phyloP scores from a whole-genome alignment of 2,888 invertebrate genomes.

The Nephrotoma appendiculata region DNA sequence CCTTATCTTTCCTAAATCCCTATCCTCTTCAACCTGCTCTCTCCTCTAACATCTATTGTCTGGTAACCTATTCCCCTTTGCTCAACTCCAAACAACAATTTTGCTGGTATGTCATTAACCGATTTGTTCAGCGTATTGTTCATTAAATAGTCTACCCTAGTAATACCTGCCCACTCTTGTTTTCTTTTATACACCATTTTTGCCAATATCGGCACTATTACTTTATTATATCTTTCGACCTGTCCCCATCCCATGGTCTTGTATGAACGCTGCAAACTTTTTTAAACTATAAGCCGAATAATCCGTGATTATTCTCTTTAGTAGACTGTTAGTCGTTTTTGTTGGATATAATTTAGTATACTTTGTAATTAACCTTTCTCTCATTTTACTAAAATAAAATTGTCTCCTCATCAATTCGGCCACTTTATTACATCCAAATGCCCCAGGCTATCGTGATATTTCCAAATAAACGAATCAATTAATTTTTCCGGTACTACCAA shows the following conservation, averaged over 20 bases:
- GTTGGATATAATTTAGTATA: neutral
- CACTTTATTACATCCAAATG: too few species aligned
- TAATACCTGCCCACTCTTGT: neutral
- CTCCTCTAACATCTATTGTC: neutral
- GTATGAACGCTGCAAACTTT: too few species aligned
- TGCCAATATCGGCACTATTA: neutral
- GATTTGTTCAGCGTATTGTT: neutral
- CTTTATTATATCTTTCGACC: neutral
- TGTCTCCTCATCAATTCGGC: too few species aligned
- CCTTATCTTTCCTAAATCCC: neutral
- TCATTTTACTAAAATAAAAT: too few species aligned
- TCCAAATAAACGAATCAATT: too few species aligned
- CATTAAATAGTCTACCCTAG: neutral
- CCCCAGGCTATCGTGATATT: too few species aligned
- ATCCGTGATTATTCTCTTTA: too few species aligned
- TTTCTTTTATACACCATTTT: neutral
- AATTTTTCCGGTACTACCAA: too few species aligned
- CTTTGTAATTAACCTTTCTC: too few species aligned
- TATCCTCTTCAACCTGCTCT: neutral
- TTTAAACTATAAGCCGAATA: too few species aligned
- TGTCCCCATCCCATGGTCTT: neutral
- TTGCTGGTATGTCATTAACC: neutral
- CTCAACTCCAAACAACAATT: neutral
- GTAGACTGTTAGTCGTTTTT: neutral
- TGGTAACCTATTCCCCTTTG: neutral